Percentiles rank a stretch among this genome's conserved stretches.
Conservation (phyloP, 2,113 vertebrate genomes). For the Tetrao urogallus region DNA sequence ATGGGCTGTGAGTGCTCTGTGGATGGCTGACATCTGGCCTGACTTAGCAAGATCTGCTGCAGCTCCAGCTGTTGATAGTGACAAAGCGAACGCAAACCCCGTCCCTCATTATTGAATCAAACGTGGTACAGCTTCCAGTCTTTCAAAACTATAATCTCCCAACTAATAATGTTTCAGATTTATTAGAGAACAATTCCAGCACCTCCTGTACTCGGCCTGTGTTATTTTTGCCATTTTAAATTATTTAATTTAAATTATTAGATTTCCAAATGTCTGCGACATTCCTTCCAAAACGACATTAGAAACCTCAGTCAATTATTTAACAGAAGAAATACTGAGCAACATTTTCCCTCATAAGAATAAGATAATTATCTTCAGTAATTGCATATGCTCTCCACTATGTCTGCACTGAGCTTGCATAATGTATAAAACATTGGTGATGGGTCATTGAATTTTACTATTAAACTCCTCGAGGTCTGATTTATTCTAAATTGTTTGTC, state of each 20-base stretch:
- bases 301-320: constrained; percentile 49
- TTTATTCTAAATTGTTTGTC: constrained; percentile 71
- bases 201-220: background rate
- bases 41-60: background rate
- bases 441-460: constrained; percentile 69
- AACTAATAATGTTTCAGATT: background rate
- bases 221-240: constrained; percentile 41
- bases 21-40: background rate
- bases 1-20: rapidly evolving
- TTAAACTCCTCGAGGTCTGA: constrained; percentile 65
- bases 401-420: constrained; percentile 37
- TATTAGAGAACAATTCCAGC: constrained; percentile 21
- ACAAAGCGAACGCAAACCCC: background rate
- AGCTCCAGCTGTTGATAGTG: background rate
- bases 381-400: constrained; percentile 51
- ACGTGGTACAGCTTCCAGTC: background rate
- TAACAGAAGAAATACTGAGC: constrained; percentile 43
- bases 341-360: constrained; percentile 41
- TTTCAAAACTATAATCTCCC: background rate
- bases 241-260: constrained; percentile 44
- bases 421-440: constrained; percentile 57
- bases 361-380: constrained; percentile 70
- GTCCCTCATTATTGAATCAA: background rate
- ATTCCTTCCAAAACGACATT: constrained; percentile 18
- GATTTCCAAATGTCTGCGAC: background rate